These are phyloP conservation scores for Rissa tridactyla DNA, from an alignment of 2,113 vertebrate species.

Conservation along the genomic window DNA sequence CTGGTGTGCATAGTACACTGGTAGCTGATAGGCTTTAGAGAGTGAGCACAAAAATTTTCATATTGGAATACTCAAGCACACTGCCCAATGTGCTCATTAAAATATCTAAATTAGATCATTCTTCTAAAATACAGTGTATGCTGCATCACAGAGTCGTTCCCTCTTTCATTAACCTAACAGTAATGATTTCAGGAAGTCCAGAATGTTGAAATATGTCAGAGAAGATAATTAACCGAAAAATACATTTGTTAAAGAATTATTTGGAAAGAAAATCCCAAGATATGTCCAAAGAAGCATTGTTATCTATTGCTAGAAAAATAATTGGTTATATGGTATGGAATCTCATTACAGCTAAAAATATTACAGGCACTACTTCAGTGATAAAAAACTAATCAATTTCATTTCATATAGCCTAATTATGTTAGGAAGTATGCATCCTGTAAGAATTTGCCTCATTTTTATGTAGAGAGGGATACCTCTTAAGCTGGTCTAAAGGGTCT, in stretches of 20 bases:
- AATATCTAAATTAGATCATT: constrained; percentile 16
- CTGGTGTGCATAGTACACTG: background rate
- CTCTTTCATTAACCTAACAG: background rate
- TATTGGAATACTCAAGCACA: background rate
- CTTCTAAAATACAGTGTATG: background rate
- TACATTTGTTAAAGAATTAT: background rate
- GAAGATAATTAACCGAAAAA: background rate
- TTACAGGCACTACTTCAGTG: background rate
- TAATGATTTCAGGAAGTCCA: background rate
- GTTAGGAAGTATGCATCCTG: background rate
- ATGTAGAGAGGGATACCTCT: background rate
- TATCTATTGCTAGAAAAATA: background rate
- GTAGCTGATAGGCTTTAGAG: background rate
- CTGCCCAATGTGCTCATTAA: background rate
- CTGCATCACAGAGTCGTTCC: background rate
- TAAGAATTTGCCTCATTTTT: background rate
- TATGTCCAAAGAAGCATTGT: background rate
- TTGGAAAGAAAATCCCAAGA: background rate
- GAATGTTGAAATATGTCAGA: background rate
- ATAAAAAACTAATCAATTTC: background rate
- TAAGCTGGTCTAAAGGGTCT: background rate
- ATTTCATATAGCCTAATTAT: background rate
- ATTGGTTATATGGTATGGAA: background rate
- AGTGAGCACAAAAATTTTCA: background rate
- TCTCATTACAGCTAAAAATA: background rate